A percentile compares a stretch with the other conserved stretches of the same genome.
phyloP scores from a whole-genome alignment of 2,888 invertebrate species.

The Steinernema carpocapsae region DNA sequence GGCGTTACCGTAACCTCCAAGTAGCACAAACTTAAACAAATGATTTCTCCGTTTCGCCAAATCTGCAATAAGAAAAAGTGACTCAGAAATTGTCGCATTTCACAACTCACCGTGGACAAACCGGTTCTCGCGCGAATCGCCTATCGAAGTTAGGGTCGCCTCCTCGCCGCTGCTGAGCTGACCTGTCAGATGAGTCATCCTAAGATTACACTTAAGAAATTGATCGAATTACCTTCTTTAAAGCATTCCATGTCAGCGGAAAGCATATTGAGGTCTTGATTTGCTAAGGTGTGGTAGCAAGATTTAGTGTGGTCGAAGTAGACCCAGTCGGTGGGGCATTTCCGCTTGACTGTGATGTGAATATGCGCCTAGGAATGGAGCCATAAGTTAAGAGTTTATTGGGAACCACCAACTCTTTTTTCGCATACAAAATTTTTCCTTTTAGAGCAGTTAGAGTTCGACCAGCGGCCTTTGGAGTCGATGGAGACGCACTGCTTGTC shows the following conservation, averaged over 20 bases:
- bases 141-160: constrained; percentile 54
- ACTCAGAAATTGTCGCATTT: constrained; percentile 14
- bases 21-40: constrained; percentile 50
- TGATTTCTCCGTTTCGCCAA: constrained; percentile 48
- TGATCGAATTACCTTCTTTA: constrained; percentile 43
- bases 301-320: constrained; percentile 49
- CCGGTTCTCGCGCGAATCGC: constrained; percentile 51
- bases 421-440: constrained; percentile 53
- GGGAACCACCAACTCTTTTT: constrained; percentile 39
- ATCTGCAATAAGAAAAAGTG: constrained; percentile 37
- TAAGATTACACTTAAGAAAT: background rate
- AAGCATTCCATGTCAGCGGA: constrained; percentile 57
- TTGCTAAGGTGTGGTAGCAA: constrained; percentile 51
- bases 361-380: constrained; percentile 10
- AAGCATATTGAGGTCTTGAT: constrained; percentile 49
- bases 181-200: constrained; percentile 2
- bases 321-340: constrained; percentile 55
- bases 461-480: constrained; percentile 51
- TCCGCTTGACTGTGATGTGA: constrained; percentile 40
- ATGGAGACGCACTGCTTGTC: constrained; percentile 50
- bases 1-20: constrained; percentile 57
- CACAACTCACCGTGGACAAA: constrained; percentile 46
- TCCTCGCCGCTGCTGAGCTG: constrained; percentile 49
- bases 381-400: background rate
- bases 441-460: constrained; percentile 48